Base-by-base conservation (phyloP, 2,888 invertebrate species). In the Sarcophaga rosellei region DNA sequence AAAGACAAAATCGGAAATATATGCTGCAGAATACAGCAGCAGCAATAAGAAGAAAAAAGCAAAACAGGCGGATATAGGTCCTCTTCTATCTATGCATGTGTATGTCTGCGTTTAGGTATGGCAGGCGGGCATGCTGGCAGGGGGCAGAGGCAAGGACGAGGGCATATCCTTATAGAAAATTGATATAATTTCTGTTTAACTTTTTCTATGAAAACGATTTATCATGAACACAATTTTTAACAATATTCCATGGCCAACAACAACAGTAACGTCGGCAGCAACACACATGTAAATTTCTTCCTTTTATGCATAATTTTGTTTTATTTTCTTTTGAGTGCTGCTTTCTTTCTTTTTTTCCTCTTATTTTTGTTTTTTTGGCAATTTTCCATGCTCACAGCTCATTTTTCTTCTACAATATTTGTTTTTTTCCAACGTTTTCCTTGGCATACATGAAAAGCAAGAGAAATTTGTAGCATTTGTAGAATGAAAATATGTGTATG, bases 171-270 rank as follows among this genome's bases (percentile, higher is more conserved):
- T 69, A 25, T 44, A 72, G 66, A 90, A 90, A 90, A 90, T 91
- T 91, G 90, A 91, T 90, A 53, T 15, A 90, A 89, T 90, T 89
- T 90, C 70, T 63, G 87, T 85, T 68, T 81, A 75, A 75, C 20
- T 59, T 70, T 57, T 47, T n/a, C 53, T 82, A 45, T 12, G 88
- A 90, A 90, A 91, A 90, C 90, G 91, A 91, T 91, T 91, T 91
- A 91, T 91, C 91, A 91, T 91, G 90, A 91, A 91, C 90, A 90
- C 35, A 35, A 35, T 35, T 35, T 35, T 35, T 79, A 66, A 75
- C 81, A 87, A 84, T 72, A 79, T 85, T 82, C 65, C 57, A 75
- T 53, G 17, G 53, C 53, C 53, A 53, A 53, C 15, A 53, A 53
- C 53, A 53, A 17, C 53, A 3, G 2, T 15, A 35, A 35, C 2